Base-by-base conservation (phyloP, 2,888 invertebrate species). In the Shargacucullia verbasci region DNA sequence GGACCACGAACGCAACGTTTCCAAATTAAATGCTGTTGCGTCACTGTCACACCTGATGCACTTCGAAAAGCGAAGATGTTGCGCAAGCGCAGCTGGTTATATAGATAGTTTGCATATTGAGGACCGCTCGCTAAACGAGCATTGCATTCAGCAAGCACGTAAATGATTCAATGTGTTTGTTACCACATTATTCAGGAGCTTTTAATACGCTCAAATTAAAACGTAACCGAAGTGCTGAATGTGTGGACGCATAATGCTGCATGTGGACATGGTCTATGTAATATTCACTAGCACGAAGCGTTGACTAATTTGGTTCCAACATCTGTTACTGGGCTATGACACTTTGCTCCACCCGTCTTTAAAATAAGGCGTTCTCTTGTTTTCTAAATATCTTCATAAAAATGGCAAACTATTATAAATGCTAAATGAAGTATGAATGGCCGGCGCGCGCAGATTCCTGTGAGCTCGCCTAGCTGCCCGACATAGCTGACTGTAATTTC, bases 401-500 rank as follows among this genome's bases (percentile, higher is more conserved):
- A 48, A 44, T 52, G 37, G 15, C 37, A 34, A 50, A 38, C 50
- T 40, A 34, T 15, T 34, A 13, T 37, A 38, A 62, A 63, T 45
- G 25, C 44, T 29, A 27, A 38, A 44, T 44, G 49, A 29, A 37
- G 47, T 52, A 40, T 45, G 44, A 66, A 53, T 49, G 57, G 43
- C 15, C 31, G 10, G 40, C 13, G 41, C 25, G 49, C 15, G 44
- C 56, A 11, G 35, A 59, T 55, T 44, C 38, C 55, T 44, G 25
- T 8, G 43, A 33, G 40, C 53, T 35, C 44, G 37, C 4, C 20
- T 41, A 27, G 29, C 46, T 49, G 49, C 37, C 53, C 52, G 48
- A 61, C 72, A 69, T 75, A 65, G 48, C 59, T 63, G 14, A n/a
- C 41, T 61, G 41, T 61, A 69, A 74, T 74, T 72, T 69, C 47